These are phyloP conservation scores for Sycophila sp. DNA, from an alignment of 1,140 invertebrate genomes.

Conservation along the genomic window DNA sequence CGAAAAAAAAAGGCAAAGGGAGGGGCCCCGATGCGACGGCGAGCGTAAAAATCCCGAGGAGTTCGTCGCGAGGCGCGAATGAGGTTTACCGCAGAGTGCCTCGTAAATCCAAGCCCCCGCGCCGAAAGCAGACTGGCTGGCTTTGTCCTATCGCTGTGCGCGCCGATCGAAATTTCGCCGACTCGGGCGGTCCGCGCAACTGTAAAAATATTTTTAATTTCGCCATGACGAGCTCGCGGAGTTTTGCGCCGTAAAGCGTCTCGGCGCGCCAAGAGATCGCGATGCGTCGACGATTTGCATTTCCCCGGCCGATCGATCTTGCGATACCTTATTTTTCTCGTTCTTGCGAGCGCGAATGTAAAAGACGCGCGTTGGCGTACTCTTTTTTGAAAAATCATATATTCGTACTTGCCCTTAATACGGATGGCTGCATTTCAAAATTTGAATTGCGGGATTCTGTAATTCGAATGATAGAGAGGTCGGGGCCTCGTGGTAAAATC, in stretches of 20 bases:
- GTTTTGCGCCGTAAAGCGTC: neutral
- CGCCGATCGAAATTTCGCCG: neutral
- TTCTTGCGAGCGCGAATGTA: too few species aligned
- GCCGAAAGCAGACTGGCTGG: neutral
- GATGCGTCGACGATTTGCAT: slow-evolving; percentile 20
- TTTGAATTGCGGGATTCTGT: too few species aligned
- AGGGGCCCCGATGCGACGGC: neutral
- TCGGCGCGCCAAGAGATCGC: neutral
- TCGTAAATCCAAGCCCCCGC: slow-evolving; percentile 8
- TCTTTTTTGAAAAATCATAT: too few species aligned
- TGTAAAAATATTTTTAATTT: slow-evolving; percentile 34
- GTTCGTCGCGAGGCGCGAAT: neutral
- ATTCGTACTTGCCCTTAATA: too few species aligned
- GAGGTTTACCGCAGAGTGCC: slow-evolving; percentile 27
- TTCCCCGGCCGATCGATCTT: slow-evolving; percentile 9
- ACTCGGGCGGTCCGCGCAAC: neutral
- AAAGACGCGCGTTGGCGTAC: too few species aligned
- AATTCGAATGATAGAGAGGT: too few species aligned
- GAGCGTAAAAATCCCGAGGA: slow-evolving; percentile 25
- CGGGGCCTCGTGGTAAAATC: too few species aligned
- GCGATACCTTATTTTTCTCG: slow-evolving; percentile 7
- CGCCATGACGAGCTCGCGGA: neutral
- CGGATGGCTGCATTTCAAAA: too few species aligned
- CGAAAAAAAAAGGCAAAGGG: neutral
- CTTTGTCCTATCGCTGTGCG: slow-evolving; percentile 1